These are phyloP conservation scores for Biston stratarius DNA, from an alignment of 2,888 invertebrate genomes.

Conservation along the genomic window DNA sequence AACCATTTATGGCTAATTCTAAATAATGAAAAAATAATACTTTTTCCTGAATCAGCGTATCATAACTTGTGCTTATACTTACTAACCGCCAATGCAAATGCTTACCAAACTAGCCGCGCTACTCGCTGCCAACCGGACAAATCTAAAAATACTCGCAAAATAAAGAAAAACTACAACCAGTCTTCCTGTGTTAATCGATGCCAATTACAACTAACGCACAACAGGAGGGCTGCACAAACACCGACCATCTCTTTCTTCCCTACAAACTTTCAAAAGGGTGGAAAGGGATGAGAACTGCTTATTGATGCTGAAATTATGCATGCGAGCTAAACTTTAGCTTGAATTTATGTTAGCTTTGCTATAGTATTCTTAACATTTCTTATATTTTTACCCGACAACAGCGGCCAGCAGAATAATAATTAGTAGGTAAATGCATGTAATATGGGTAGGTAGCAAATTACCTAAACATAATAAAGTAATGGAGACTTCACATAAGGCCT, in stretches of 20 bases:
- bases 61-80: not conserved
- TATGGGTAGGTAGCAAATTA: no score
- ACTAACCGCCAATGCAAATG: conserved; percentile 25
- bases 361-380: not conserved
- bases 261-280: not conserved
- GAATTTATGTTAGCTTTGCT: conserved; percentile 30
- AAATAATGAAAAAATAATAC: not conserved
- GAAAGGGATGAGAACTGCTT: conserved; percentile 31
- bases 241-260: conserved; percentile 33
- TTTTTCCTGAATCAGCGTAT: conserved; percentile 8
- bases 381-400: not conserved
- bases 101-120: conserved; percentile 17
- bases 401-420: no score
- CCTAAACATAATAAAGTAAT: no score
- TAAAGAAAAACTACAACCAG: conserved; percentile 67
- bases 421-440: no score
- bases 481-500: no score
- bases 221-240: conserved; percentile 32
- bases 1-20: not conserved
- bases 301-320: conserved; percentile 35
- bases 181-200: conserved; percentile 84
- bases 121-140: conserved; percentile 36
- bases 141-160: conserved; percentile 64
- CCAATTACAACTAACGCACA: conserved; percentile 70
- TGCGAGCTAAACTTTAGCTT: conserved; percentile 24